Evolutionary conservation across 2,113 vertebrate genomes (phyloP).

Genomic region (Gracilinanus agilis): DNA sequence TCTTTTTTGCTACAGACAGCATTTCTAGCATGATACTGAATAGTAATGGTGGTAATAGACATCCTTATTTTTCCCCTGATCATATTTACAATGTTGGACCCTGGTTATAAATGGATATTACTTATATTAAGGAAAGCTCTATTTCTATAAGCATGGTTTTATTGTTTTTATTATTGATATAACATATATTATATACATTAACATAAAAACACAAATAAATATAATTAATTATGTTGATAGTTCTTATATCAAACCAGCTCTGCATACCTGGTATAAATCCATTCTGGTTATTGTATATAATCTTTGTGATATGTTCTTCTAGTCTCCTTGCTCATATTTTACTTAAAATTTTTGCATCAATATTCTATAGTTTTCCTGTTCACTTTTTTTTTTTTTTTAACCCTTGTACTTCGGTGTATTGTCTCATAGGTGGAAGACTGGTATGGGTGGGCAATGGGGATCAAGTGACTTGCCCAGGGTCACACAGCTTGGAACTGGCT

Average conservation of each 20-base stretch:
- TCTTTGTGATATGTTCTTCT: not conserved
- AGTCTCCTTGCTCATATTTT: not conserved
- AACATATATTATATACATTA: too few species aligned
- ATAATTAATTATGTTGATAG: not conserved
- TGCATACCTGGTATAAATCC: not conserved
- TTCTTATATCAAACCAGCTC: not conserved
- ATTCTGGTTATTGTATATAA: not conserved
- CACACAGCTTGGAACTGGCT: too few species aligned
- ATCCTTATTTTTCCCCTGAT: not conserved
- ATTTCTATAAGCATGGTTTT: not conserved
- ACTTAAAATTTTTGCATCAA: not conserved
- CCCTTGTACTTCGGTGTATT: too few species aligned
- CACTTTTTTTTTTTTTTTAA: too few species aligned
- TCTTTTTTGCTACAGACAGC: not conserved
- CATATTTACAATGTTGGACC: not conserved
- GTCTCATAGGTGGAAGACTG: too few species aligned
- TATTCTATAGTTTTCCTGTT: not conserved
- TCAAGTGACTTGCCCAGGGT: too few species aligned
- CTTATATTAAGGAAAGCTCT: not conserved
- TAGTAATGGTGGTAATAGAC: not conserved
- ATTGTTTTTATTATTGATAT: not conserved
- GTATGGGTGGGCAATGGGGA: too few species aligned
- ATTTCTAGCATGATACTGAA: not conserved
- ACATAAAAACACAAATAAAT: not conserved
- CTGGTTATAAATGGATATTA: not conserved